phyloP scores from a whole-genome alignment of 2,113 vertebrate genomes.

The Poicephalus meyeri region DNA sequence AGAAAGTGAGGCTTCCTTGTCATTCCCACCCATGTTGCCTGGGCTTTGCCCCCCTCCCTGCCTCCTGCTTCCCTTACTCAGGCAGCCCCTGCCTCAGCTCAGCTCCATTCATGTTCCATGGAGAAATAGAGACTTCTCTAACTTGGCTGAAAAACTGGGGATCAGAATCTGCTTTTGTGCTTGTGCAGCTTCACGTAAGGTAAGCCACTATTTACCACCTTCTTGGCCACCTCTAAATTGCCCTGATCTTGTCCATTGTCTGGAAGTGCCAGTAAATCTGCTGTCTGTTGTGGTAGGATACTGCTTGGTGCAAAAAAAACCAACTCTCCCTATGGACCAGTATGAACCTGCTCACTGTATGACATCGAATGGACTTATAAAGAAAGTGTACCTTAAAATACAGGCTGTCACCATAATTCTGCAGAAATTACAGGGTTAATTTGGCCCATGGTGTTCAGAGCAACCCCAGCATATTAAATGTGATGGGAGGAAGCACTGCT shows the following conservation, averaged over 20 bases:
- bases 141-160: not conserved
- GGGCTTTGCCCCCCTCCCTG: too few species aligned
- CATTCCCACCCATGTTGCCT: too few species aligned
- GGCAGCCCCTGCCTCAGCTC: not conserved
- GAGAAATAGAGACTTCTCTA: not conserved
- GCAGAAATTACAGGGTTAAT: not conserved
- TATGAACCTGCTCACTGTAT: too few species aligned
- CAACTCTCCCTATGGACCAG: not conserved
- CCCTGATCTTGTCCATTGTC: too few species aligned
- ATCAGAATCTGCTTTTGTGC: not conserved
- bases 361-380: not conserved
- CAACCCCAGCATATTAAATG: not conserved
- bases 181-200: not conserved
- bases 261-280: not conserved
- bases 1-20: too few species aligned
- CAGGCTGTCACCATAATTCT: not conserved
- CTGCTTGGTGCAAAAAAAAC: not conserved
- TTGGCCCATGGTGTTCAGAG: not conserved
- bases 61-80: not conserved
- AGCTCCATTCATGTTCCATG: not conserved
- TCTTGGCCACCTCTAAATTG: not conserved
- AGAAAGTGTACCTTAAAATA: not conserved
- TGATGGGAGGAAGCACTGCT: not conserved
- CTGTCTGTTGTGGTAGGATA: not conserved
- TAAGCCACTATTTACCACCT: not conserved